Evolutionary conservation across 2,888 invertebrate species (phyloP).

Genomic region (Oscheius sp.): DNA sequence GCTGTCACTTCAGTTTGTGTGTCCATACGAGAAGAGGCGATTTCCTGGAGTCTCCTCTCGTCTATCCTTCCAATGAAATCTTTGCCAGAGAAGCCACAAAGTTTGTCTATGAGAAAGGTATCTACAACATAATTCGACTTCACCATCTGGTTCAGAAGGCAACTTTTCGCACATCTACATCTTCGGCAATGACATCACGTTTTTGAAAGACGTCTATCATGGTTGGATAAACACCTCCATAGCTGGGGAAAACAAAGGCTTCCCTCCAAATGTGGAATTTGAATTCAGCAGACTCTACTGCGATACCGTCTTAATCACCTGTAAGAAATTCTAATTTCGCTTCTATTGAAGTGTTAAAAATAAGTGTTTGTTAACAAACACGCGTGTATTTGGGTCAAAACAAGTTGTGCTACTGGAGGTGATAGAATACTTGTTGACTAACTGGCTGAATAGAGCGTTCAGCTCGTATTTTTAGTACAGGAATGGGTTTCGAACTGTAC

Average conservation of each 20-base stretch:
- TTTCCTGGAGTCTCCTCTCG: conserved; percentile 11
- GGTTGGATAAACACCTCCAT: conserved; percentile 6
- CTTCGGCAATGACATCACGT: conserved; percentile 18
- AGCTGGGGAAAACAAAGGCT: background rate
- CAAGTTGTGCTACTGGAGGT: no score
- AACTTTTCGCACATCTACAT: conserved; percentile 9
- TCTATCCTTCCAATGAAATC: conserved; percentile 1
- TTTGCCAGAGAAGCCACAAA: conserved; percentile 15
- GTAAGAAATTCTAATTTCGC: conserved; percentile 3
- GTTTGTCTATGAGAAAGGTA: conserved; percentile 6
- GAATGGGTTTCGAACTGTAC: no score
- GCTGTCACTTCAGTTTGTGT: conserved; percentile 24
- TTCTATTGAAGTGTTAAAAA: background rate
- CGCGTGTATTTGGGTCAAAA: no score
- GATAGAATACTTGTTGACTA: no score
- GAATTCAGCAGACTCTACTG: conserved; percentile 35
- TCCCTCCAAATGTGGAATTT: conserved; percentile 34
- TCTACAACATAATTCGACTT: background rate
- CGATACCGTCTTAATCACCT: conserved; percentile 30
- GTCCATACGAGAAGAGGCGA: conserved; percentile 36
- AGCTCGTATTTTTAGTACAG: no score
- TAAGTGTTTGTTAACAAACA: no score
- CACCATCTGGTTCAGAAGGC: background rate
- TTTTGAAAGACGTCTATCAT: background rate
- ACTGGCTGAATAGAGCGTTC: no score